Evolutionary conservation across 2,797 vertebrate species (phyloP), one percentile per base, ranked within the genome.

Genomic region (Passerculus sandwichensis): DNA sequence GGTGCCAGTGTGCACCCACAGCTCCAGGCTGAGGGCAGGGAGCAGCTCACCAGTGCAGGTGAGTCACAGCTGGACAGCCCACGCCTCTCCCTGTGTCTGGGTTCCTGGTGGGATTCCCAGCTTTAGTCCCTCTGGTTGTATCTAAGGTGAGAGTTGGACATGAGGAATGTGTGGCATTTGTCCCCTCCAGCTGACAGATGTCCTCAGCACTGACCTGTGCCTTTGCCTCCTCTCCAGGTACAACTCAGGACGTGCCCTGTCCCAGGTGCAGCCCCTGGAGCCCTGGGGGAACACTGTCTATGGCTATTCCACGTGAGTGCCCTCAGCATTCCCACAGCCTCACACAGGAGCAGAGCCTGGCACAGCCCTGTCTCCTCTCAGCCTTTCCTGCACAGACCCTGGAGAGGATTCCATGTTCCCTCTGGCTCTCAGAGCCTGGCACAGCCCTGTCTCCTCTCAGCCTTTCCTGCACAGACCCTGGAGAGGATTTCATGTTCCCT

Each of bases 201-300:
- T 45, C 23, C 71, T 84, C 0, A 0, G 2, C 50, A 10, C 60
- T 81, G 76, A 84, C 47, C 66, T 5, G 2, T 61, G 9, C n/a
- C 59, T 79, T 82, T 4, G 0, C 74, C 50, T 95, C 11, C 56
- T 80, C 48, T 87, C 36, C 76, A 99, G 99, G 98, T 98, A 98
- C 97, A 98, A 98, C 89, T 97, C 98, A 10, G 93, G 98, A 38
- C 97, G 97, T 92, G 96, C 96, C 64, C 93, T 98, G 38, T 99
- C 99, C 50, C 95, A 95, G 71, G 98, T 99, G 59, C 98, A 92
- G 97, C 98, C 99, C 1, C 92, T 98, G 91, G 97, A 96, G 95
- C 98, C 98, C 44, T 97, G 97, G 82, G 99, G 99, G 47, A 99
- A 99, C 89, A 99, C 98, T 0, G 98, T 99, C 45, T 99, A 99